phyloP scores from a whole-genome alignment of 2,888 invertebrate species.

The Zele albiditarsus region DNA sequence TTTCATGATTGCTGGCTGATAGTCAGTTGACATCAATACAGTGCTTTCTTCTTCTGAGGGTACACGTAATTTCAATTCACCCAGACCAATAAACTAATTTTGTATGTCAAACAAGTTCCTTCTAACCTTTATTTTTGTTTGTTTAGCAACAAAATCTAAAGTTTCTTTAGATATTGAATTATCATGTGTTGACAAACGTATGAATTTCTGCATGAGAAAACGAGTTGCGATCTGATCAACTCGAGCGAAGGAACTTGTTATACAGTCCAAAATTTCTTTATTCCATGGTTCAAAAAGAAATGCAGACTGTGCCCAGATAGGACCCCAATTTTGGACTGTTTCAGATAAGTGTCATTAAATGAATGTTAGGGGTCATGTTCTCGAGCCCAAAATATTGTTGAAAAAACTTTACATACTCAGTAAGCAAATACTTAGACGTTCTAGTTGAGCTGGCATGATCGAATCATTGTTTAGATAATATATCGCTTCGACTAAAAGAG shows the following conservation, averaged over 20 bases:
- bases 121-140: too few species aligned
- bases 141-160: too few species aligned
- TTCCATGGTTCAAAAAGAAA: conserved; percentile 42
- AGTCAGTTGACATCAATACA: too few species aligned
- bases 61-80: too few species aligned
- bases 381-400: conserved; percentile 31
- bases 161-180: too few species aligned
- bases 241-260: conserved; percentile 20
- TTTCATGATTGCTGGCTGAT: too few species aligned
- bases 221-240: conserved; percentile 26
- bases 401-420: conserved; percentile 18
- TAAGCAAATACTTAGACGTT: neutral
- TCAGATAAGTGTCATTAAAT: conserved; percentile 27
- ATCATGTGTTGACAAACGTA: too few species aligned
- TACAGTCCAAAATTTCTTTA: conserved; percentile 33
- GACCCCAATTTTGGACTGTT: conserved; percentile 33
- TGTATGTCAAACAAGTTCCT: too few species aligned
- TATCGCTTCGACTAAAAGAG: conserved; percentile 29
- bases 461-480: conserved; percentile 36
- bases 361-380: conserved; percentile 38
- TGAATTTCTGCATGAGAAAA: conserved; percentile 23
- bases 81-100: too few species aligned
- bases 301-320: conserved; percentile 31
- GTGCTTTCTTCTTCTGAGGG: too few species aligned
- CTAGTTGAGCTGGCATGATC: neutral